Conservation (phyloP, 2,113 vertebrate species). For the Platichthys flesus region DNA sequence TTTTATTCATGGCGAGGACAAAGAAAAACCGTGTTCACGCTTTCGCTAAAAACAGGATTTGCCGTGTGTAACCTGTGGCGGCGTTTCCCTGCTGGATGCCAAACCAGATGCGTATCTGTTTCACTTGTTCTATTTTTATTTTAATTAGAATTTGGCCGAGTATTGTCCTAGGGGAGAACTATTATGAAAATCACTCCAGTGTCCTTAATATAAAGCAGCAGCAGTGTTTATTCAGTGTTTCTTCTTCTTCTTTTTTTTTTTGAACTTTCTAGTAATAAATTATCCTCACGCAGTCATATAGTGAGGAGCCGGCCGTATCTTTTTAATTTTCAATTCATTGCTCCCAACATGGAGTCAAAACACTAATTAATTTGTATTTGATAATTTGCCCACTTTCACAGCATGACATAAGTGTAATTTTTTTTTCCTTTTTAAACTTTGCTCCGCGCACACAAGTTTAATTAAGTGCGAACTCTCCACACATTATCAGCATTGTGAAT, state of each 20-base stretch:
- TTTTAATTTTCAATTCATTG: constrained; percentile 83
- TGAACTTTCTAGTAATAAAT: constrained; percentile 75
- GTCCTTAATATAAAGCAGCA: constrained; percentile 61
- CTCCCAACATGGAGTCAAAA: constrained; percentile 75
- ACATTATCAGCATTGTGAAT: constrained; percentile 73
- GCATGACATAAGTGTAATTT: constrained; percentile 67
- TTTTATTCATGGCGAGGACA: neutral
- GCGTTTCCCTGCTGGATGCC: constrained; percentile 11
- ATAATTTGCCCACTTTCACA: constrained; percentile 82
- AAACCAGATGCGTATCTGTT: constrained; percentile 54
- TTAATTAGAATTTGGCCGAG: constrained; percentile 66
- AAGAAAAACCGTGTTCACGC: constrained; percentile 1
- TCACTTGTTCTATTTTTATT: constrained; percentile 60
- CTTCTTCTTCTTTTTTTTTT: constrained; percentile 54
- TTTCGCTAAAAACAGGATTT: constrained; percentile 2
- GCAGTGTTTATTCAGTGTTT: constrained; percentile 55
- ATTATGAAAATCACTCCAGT: constrained; percentile 66
- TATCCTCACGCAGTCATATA: constrained; percentile 44
- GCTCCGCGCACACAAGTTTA: constrained; percentile 80
- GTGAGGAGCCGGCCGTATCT: constrained; percentile 70
- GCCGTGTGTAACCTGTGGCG: constrained; percentile 31
- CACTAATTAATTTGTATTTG: constrained; percentile 85
- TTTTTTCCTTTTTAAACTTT: constrained; percentile 77
- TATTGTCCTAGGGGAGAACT: constrained; percentile 65
- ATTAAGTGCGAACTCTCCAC: constrained; percentile 77